A percentile compares a stretch with the other conserved stretches of the same genome.
Conservation (phyloP, 2,888 invertebrate species). For the Habrosyne pyritoides region DNA sequence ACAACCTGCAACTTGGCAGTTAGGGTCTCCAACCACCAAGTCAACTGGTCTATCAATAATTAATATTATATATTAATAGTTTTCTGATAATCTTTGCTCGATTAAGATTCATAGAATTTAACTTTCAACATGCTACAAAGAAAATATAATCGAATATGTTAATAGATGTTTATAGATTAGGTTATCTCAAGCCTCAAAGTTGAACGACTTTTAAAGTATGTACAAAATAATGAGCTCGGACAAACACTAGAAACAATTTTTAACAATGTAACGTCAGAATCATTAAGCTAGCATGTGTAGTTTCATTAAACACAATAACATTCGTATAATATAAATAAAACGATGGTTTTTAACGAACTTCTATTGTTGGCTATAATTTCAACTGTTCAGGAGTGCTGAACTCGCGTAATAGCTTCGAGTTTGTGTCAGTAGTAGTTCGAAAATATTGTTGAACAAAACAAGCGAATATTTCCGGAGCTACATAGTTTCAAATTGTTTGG, state of each 20-base stretch:
- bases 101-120: too few relatives aligned
- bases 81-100: too few relatives aligned
- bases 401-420: not conserved
- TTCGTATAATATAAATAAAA: not conserved
- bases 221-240: not conserved
- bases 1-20: too few relatives aligned
- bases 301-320: not conserved
- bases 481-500: not conserved
- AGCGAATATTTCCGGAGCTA: not conserved
- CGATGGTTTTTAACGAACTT: not conserved
- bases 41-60: too few relatives aligned
- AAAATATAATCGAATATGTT: not conserved
- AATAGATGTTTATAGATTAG: not conserved
- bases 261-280: not conserved
- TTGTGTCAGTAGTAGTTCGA: not conserved
- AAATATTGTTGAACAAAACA: not conserved
- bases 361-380: slow-evolving; percentile 1
- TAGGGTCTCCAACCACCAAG: too few relatives aligned
- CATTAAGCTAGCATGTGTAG: not conserved
- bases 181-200: not conserved
- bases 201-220: not conserved
- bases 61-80: too few relatives aligned
- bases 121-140: not conserved
- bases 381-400: not conserved
- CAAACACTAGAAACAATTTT: not conserved